Conservation (phyloP, 2,888 invertebrate genomes). For the Amphipyra tragopoginis region DNA sequence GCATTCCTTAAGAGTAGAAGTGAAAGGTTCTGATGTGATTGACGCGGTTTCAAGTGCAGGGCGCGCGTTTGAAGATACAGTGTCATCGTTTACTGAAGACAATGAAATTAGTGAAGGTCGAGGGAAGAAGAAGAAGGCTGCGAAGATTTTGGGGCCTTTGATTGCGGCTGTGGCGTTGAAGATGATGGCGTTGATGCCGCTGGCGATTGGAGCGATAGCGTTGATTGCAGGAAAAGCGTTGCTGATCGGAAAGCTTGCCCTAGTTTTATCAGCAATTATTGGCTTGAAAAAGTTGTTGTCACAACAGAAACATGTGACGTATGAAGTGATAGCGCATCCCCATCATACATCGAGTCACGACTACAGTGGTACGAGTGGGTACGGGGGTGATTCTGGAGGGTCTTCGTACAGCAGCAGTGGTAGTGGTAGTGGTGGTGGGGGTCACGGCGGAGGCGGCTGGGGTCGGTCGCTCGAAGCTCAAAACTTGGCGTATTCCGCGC, state of each 20-base stretch:
- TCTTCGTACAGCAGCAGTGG: conserved; percentile 83
- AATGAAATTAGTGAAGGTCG: conserved; percentile 91
- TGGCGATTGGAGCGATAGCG: conserved; percentile 95
- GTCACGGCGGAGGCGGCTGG: conserved; percentile 91
- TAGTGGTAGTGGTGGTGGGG: conserved; percentile 87
- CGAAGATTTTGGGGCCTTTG: conserved; percentile 94
- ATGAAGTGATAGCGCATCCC: conserved; percentile 96
- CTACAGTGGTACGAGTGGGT: conserved; percentile 89
- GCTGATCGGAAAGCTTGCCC: conserved; percentile 95
- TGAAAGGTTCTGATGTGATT: conserved; percentile 95
- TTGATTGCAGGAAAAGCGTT: conserved; percentile 96
- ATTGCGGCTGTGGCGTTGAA: conserved; percentile 94
- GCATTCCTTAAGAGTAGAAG: conserved; percentile 95
- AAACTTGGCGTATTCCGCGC: conserved; percentile 94
- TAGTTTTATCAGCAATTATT: conserved; percentile 95
- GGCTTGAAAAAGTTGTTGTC: conserved; percentile 95
- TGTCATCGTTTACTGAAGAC: conserved; percentile 91
- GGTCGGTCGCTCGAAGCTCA: conserved; percentile 94
- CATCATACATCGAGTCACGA: conserved; percentile 93
- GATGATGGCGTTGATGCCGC: conserved; percentile 94
- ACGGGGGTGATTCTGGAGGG: conserved; percentile 91
- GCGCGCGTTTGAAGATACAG: conserved; percentile 93
- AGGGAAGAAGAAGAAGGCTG: conserved; percentile 95
- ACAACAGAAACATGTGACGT: conserved; percentile 96
- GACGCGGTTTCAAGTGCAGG: conserved; percentile 95